Base-by-base conservation (phyloP, 1,140 invertebrate species). In the Piezodorus guildinii region DNA sequence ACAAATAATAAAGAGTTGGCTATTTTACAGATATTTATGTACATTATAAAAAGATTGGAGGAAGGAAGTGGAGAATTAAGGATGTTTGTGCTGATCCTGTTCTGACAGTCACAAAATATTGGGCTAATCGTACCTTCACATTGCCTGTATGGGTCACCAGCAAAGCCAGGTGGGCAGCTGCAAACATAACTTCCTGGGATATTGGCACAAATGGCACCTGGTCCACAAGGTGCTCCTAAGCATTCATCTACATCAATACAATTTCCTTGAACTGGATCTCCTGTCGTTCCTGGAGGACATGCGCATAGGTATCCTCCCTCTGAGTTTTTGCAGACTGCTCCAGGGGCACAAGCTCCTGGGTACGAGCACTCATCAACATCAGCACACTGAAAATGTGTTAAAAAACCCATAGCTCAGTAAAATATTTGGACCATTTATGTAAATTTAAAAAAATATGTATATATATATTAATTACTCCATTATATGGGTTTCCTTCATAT, bases 401-500 rank as follows among this genome's bases (percentile, higher is more conserved):
- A 61, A 62, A 6, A 19, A 14, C 15, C 3, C 17, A 46, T 6
- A n/a, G n/a, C n/a, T n/a, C n/a, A n/a, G n/a, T n/a, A 46, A 46
- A 46, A 19, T 49, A n/a, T 49, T 49, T 14, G 14, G 1, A 19
- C 16, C 10, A n/a, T 2, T 17, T 17, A n/a, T 6, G 2, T 19
- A 1, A 19, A 49, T 49, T 46, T 49, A 49, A 49, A 49, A 12
- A n/a, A 19, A 49, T 17, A 10, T n/a, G 45, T 16, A n/a, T 19
- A 46, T 46, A 27, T 16, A 60, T n/a, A 60, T 21, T 6, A 76
- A 77, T 74, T 72, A 87, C 85, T 66, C 83, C 88, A 77, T 85
- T 82, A 73, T 85, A 90, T n/a, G 91, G 86, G 80, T 94, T 88
- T 74, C 91, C 90, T 63, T 83, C 79, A 73, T 83, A 94, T 67